These are phyloP conservation scores for Mastomys coucha DNA, from an alignment of 2,113 vertebrate species.

Conservation along the genomic window DNA sequence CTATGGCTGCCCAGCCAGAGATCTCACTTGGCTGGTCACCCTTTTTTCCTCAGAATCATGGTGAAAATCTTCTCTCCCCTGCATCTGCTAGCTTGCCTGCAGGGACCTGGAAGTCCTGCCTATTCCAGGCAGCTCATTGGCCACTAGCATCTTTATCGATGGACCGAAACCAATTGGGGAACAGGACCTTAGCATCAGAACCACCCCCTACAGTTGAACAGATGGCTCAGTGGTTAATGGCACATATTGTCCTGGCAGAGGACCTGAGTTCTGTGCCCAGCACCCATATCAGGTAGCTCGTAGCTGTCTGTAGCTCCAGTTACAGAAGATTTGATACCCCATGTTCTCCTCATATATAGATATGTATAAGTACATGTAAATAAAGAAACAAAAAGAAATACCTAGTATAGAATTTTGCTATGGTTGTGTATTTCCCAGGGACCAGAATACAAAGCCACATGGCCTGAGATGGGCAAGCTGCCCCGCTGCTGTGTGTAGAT, in stretches of 20 bases:
- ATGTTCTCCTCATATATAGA: not conserved
- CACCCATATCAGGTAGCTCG: not conserved
- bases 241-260: not conserved
- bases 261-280: not conserved
- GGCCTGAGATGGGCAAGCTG: not conserved
- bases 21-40: too few relatives aligned
- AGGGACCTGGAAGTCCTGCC: too few relatives aligned
- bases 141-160: too few relatives aligned
- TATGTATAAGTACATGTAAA: not conserved
- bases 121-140: too few relatives aligned
- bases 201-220: not conserved
- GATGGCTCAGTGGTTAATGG: not conserved
- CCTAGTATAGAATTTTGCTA: not conserved
- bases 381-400: not conserved
- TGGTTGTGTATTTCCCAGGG: not conserved
- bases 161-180: too few relatives aligned
- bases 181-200: too few relatives aligned
- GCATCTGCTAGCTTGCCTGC: too few relatives aligned
- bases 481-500: accelerated
- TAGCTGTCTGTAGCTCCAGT: not conserved
- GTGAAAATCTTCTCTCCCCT: too few relatives aligned
- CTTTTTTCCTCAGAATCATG: too few relatives aligned
- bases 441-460: not conserved
- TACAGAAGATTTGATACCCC: not conserved
- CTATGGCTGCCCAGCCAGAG: too few relatives aligned